Conservation (phyloP, 2,113 vertebrate genomes). For the Poeciliopsis retropinna region DNA sequence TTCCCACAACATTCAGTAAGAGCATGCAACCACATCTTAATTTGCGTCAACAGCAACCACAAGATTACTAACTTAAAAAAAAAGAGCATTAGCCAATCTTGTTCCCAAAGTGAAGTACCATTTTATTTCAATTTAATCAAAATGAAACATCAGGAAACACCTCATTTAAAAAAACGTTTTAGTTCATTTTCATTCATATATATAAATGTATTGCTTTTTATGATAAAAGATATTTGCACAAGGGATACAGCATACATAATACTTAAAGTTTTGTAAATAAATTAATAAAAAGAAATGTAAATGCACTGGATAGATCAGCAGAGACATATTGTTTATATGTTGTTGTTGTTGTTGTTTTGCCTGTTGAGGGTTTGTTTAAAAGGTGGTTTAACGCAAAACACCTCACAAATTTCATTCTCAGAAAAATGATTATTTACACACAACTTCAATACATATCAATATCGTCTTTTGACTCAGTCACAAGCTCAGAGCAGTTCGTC, state of each 20-base stretch:
- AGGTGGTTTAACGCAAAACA: not conserved
- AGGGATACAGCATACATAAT: constrained; percentile 8
- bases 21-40: not conserved
- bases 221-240: not conserved
- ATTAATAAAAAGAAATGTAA: constrained; percentile 21
- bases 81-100: not conserved
- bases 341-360: not conserved
- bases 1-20: too few relatives aligned
- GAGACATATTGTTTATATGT: constrained; percentile 11
- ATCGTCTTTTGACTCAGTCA: constrained; percentile 61
- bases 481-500: constrained; percentile 61
- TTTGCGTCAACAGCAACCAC: not conserved
- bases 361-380: not conserved
- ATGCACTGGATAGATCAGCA: constrained; percentile 7
- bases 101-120: not conserved
- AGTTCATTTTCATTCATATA: not conserved
- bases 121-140: not conserved
- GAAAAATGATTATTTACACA: constrained; percentile 54
- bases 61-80: not conserved
- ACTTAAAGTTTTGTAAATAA: constrained; percentile 50
- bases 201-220: not conserved
- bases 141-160: not conserved
- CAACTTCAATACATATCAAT: constrained; percentile 67
- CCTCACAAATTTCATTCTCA: constrained; percentile 25
- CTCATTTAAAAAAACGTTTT: not conserved